Base-by-base conservation (phyloP, 2,888 invertebrate genomes). In the Hirtodrosophila duncani region DNA sequence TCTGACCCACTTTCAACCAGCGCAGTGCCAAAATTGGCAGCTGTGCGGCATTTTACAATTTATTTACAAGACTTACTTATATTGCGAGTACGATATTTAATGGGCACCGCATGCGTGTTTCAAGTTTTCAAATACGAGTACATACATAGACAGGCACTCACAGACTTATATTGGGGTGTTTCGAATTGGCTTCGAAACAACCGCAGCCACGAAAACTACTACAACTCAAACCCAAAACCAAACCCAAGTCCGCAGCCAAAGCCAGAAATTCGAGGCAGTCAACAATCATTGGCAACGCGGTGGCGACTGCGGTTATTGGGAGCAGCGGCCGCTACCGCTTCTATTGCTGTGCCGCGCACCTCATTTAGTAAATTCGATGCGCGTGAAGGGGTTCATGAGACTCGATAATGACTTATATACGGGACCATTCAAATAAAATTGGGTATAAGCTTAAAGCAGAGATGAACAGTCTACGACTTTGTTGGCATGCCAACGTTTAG, bases 1-100 rank as follows among this genome's bases (percentile, higher is more conserved):
- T 53, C 81, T 85, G 84, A 84, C 84, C 85, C 75, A 84, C 84
- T 83, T 74, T 59, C n/a, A 62, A 38, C 38, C 58, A 57, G 58
- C 58, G 62, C 64, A 67, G 64, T 72, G 72, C 65, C 77, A 78
- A 82, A 67, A 63, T 59, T 80, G 61, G 67, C 75, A 75, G 77
- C 71, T 65, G 52, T 67, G 67, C 71, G 71, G 77, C 62, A 81
- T 70, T 75, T 79, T 70, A 67, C 51, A 61, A 66, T 72, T 62
- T 72, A 67, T 75, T 52, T 67, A 57, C 43, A 50, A 69, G 53
- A 55, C 51, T 63, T 55, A 57, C 58, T 53, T 37, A 23, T 50
- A 55, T 52, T 55, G 58, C 45, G 46, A 43, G 55, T 49, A n/a
- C n/a, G n/a, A n/a, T n/a, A 36, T 59, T 60, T 52, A 36, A 41